Percentiles rank a stretch among this genome's conserved stretches.
These are phyloP conservation scores for Grammomys surdaster DNA, from an alignment of 2,113 vertebrate species.

Conservation along the genomic window DNA sequence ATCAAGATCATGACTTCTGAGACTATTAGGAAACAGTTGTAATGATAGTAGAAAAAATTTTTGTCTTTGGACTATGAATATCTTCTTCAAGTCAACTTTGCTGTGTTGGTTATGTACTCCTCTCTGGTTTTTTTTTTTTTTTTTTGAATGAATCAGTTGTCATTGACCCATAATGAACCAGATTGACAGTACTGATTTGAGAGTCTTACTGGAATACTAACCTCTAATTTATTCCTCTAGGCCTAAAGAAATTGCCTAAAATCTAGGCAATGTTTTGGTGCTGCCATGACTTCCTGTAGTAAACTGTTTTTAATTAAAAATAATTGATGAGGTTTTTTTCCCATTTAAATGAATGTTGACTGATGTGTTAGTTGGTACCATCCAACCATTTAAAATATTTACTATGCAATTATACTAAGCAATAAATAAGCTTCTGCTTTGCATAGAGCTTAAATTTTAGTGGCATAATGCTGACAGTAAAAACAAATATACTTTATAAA, in stretches of 20 bases:
- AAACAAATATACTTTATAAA: not conserved
- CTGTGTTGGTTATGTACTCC: not conserved
- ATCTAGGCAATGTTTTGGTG: not conserved
- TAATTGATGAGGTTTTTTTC: not conserved
- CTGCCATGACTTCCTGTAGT: not conserved
- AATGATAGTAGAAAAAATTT: not conserved
- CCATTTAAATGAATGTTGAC: not conserved
- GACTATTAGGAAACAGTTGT: not conserved
- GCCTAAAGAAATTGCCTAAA: not conserved
- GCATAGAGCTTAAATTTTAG: constrained; percentile 32
- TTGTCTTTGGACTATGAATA: not conserved
- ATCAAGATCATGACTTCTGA: not conserved
- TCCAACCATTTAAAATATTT: not conserved
- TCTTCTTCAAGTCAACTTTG: not conserved
- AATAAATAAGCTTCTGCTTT: not conserved
- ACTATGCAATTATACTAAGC: constrained; percentile 28
- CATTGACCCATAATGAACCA: not conserved
- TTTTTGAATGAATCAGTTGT: constrained; percentile 24
- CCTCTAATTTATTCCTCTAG: not conserved
- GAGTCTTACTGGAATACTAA: not conserved
- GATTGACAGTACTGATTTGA: not conserved
- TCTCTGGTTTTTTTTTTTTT: not conserved
- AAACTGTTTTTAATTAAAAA: constrained; percentile 32
- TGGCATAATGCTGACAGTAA: not conserved
- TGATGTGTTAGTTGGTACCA: not conserved